Evolutionary conservation across 2,888 invertebrate species (phyloP), one percentile per base, ranked within the genome.

Genomic region (Lithophane socia): DNA sequence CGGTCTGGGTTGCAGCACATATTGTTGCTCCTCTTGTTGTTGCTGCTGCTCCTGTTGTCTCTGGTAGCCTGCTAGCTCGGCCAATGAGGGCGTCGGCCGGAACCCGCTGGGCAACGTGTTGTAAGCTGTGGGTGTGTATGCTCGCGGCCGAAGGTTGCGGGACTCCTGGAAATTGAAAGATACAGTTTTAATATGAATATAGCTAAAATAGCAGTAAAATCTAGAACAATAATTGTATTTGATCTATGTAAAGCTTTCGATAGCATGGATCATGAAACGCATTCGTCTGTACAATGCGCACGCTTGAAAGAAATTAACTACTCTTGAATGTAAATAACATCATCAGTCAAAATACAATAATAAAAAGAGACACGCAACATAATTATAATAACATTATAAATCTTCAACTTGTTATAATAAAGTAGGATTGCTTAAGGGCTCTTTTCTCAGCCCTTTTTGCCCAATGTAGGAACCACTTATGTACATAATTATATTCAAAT

Each of bases 51-150:
- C 85, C 21, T 82, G 81, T 78, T 90, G 93, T 37, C 92, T 91
- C 87, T 95, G 95, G 92, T 96, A 96, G 80, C 96, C 96, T 0
- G 96, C 96, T 75, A 96, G 92, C 90, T 96, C 96, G 7, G 96
- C 96, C 44, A 96, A 90, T 10, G 96, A 95, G 0, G 95, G 93
- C 5, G 96, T 95, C 1, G 96, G 96, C 13, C 96, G 92, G 91
- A 96, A 96, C 3, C 96, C 96, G 64, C 92, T 94, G 2, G 96
- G 96, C 64, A 96, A 86, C 9, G 95, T 90, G 90, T 96, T 96
- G 74, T 94, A 93, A 52, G 94, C 94, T 18, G 91, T 90, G 2
- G 94, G 95, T 0, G 94, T 92, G 91, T 97, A 97, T 1, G 97
- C 97, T 10, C 97, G 94, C 12, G 97, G 97, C 74, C 96, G 91